Conservation (phyloP, 53 echinoderm and acorn worm genomes). For the Holothuria scabra region DNA sequence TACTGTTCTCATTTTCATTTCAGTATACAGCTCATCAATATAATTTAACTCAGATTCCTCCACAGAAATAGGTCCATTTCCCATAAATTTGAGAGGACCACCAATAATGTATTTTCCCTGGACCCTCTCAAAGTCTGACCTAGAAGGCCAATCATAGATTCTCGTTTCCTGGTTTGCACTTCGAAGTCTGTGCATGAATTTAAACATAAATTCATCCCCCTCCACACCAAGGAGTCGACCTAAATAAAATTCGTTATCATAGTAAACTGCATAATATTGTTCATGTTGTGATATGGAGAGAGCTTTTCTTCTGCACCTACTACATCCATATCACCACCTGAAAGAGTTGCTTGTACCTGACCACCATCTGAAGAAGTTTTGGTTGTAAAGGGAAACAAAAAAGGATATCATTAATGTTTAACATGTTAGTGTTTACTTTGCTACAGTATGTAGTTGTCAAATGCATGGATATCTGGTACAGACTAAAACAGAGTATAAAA, state of each 20-base stretch:
- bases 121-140: slow-evolving; percentile 21
- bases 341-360: no score
- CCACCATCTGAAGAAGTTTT: no score
- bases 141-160: slow-evolving; percentile 21
- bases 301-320: no score
- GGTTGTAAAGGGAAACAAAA: no score
- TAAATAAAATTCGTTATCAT: slow-evolving; percentile 19
- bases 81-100: slow-evolving; percentile 17
- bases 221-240: not conserved
- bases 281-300: not conserved
- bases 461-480: no score
- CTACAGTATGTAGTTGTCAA: no score
- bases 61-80: slow-evolving; percentile 6
- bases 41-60: not conserved
- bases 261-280: slow-evolving; percentile 20
- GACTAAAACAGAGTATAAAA: no score
- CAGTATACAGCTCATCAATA: slow-evolving; percentile 5
- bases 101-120: not conserved
- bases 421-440: no score
- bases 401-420: no score
- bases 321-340: no score
- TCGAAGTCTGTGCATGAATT: slow-evolving; percentile 14
- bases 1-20: slow-evolving; percentile 10
- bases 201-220: slow-evolving; percentile 21
- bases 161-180: not conserved